phyloP scores from a whole-genome alignment of 2,797 vertebrate species.

The Potorous gilbertii region DNA sequence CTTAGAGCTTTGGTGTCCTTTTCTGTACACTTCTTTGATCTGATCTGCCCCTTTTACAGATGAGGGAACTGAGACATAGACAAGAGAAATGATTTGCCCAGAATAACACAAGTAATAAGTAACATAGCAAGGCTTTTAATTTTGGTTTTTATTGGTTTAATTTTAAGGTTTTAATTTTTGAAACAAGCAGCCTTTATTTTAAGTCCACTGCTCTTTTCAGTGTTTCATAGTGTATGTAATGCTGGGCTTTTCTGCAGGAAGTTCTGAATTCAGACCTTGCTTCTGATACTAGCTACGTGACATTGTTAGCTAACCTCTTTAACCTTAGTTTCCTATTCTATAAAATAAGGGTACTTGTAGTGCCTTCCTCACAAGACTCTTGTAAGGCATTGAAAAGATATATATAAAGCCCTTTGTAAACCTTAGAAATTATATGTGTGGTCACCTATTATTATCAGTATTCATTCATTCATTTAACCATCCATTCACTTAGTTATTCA shows the following conservation, averaged over 20 bases:
- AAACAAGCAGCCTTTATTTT: neutral
- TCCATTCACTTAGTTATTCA: no score
- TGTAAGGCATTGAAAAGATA: neutral
- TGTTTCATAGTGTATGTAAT: neutral
- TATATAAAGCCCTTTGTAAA: neutral
- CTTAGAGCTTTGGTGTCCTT: neutral
- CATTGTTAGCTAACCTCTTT: neutral
- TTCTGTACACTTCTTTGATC: neutral
- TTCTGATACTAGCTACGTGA: neutral
- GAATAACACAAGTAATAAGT: neutral
- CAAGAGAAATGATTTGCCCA: neutral
- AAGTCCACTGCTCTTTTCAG: neutral
- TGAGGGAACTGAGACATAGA: neutral
- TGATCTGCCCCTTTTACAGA: neutral
- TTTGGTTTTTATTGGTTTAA: no score
- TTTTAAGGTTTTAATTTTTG: no score
- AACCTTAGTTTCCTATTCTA: neutral
- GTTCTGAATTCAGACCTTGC: neutral
- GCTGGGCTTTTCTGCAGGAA: neutral
- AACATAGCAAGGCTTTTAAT: neutral
- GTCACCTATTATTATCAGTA: neutral
- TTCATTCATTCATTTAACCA: neutral
- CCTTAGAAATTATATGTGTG: neutral
- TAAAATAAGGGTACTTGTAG: neutral
- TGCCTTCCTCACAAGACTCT: neutral